Conservation (phyloP, 2,797 vertebrate species). For the Nyctalus aviator region DNA sequence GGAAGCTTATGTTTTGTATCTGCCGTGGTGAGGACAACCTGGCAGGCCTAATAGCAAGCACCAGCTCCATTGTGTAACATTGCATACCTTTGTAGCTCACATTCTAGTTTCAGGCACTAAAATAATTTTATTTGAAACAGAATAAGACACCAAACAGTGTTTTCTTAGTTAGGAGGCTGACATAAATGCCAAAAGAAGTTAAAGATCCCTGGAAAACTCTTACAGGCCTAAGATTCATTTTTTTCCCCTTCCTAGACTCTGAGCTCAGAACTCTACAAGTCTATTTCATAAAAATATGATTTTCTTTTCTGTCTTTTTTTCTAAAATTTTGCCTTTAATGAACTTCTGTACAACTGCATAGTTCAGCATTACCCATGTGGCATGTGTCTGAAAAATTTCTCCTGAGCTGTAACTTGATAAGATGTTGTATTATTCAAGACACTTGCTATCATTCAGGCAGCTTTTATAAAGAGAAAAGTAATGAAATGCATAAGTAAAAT, state of each 20-base stretch:
- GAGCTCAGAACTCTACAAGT: constrained; percentile 32
- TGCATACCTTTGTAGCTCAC: neutral
- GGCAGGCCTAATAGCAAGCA: neutral
- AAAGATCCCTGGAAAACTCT: constrained; percentile 58
- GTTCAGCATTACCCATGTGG: constrained; percentile 24
- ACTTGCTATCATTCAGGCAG: constrained; percentile 7
- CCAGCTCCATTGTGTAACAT: neutral
- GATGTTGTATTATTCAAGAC: constrained; percentile 55
- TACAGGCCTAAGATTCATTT: neutral
- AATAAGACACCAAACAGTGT: neutral
- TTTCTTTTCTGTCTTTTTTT: constrained; percentile 53
- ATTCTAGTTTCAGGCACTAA: neutral
- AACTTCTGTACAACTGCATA: neutral
- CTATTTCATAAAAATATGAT: constrained; percentile 67
- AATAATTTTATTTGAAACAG: constrained; percentile 28
- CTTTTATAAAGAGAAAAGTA: constrained; percentile 31
- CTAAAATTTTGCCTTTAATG: constrained; percentile 61
- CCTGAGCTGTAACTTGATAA: constrained; percentile 46
- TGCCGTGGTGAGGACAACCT: neutral
- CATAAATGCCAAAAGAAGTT: constrained; percentile 35
- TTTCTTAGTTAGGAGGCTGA: constrained; percentile 12
- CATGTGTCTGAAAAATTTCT: neutral
- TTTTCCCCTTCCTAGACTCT: constrained; percentile 37
- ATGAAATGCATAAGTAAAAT: constrained; percentile 56
- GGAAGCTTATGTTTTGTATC: neutral